Percentiles rank a stretch among this genome's conserved stretches.
These are phyloP conservation scores for Macrotis lagotis DNA, from an alignment of 2,113 vertebrate genomes.

Conservation along the genomic window DNA sequence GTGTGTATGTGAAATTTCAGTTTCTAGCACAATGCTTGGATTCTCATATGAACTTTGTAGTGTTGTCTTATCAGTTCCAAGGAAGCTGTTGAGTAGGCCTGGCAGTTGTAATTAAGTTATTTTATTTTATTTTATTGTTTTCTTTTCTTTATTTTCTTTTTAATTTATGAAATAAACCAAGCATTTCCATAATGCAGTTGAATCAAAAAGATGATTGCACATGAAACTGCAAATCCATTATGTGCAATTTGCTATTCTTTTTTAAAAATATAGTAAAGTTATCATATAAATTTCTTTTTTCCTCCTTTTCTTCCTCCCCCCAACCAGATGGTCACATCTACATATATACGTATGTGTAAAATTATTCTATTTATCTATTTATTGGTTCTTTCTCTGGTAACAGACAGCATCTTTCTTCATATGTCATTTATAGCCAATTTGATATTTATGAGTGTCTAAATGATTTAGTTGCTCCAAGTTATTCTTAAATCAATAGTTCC, in stretches of 20 bases:
- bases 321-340: neutral
- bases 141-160: neutral
- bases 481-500: neutral
- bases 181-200: neutral
- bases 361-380: neutral
- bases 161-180: neutral
- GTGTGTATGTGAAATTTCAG: constrained; percentile 15
- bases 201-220: neutral
- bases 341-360: too few relatives aligned
- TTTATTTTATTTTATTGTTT: neutral
- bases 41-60: constrained; percentile 38
- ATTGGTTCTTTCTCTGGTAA: neutral
- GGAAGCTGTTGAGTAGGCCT: constrained; percentile 55
- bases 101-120: neutral
- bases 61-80: constrained; percentile 30
- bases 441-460: neutral
- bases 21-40: constrained; percentile 5
- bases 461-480: neutral
- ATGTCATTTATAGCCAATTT: neutral
- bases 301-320: too few relatives aligned
- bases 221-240: neutral
- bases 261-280: neutral
- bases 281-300: neutral
- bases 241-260: neutral
- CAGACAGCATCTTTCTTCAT: neutral